A percentile compares a stretch with the other conserved stretches of the same genome.
Evolutionary conservation across 1,140 invertebrate genomes (phyloP).

Genomic region (Cotesia typhae): DNA sequence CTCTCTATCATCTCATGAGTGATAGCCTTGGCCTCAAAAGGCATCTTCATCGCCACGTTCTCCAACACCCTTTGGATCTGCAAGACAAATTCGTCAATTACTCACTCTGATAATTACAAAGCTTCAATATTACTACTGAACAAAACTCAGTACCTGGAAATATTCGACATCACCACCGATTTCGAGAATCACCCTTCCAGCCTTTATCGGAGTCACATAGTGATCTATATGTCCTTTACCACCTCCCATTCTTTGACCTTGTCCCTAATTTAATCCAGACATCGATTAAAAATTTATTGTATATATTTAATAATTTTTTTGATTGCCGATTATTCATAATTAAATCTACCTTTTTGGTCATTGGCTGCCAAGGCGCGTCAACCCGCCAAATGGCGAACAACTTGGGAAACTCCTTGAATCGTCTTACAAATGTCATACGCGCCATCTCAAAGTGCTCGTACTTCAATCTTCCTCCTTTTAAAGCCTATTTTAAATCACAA

Average conservation of each 20-base stretch:
- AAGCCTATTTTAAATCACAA: constrained; percentile 68
- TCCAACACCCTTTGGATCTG: constrained; percentile 72
- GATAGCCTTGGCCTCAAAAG: constrained; percentile 88
- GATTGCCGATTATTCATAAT: not conserved
- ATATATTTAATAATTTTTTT: constrained; percentile 8
- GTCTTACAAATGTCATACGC: constrained; percentile 77
- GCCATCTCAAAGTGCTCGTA: constrained; percentile 89
- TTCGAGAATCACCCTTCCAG: constrained; percentile 93
- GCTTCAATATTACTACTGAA: not conserved
- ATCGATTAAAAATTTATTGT: constrained; percentile 17
- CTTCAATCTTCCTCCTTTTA: constrained; percentile 82
- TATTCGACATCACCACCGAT: constrained; percentile 90
- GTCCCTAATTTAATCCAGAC: constrained; percentile 65
- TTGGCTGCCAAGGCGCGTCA: constrained; percentile 93
- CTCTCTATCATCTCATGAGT: constrained; percentile 80
- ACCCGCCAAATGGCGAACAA: constrained; percentile 97
- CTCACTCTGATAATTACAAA: not conserved
- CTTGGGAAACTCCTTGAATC: constrained; percentile 80
- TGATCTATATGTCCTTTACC: constrained; percentile 96
- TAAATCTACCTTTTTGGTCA: constrained; percentile 80
- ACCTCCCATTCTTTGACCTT: constrained; percentile 92
- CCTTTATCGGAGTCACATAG: constrained; percentile 93
- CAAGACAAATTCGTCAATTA: constrained; percentile 40
- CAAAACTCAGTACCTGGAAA: constrained; percentile 72
- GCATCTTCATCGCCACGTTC: constrained; percentile 80